phyloP scores from a whole-genome alignment of 2,888 invertebrate genomes.

The Tenthredo amoena region DNA sequence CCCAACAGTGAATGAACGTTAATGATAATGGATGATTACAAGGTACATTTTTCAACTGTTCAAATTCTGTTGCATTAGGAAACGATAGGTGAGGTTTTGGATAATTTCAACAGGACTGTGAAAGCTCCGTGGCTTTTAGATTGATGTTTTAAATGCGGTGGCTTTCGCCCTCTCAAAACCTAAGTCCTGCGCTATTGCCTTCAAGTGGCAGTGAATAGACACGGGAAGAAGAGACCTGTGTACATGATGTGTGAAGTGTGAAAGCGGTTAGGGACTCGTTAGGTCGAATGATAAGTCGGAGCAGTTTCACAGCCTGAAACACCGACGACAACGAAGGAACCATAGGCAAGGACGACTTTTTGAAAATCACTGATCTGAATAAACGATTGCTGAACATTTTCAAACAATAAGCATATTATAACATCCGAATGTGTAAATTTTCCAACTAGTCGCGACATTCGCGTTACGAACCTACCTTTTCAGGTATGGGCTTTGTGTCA shows the following conservation, averaged over 20 bases:
- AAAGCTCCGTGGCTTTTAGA: background rate
- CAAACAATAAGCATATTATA: background rate
- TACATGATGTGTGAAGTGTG: constrained; percentile 67
- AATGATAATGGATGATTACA: background rate
- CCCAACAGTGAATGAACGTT: background rate
- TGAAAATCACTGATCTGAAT: background rate
- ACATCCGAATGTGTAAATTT: constrained; percentile 18
- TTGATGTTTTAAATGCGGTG: background rate
- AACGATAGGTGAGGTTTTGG: background rate
- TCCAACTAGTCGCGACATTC: background rate
- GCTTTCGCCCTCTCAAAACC: background rate
- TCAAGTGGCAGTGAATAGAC: constrained; percentile 53
- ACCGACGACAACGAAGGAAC: constrained; percentile 61
- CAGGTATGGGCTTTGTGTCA: constrained; percentile 11
- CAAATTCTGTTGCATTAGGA: background rate
- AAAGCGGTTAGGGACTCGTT: constrained; percentile 75
- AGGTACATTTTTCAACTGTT: background rate
- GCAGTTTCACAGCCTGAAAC: constrained; percentile 72
- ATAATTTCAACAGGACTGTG: background rate
- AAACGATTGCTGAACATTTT: background rate
- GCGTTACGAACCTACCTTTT: background rate
- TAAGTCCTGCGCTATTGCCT: constrained; percentile 62
- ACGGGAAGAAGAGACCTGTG: constrained; percentile 62
- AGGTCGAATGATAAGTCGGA: constrained; percentile 76
- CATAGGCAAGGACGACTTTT: background rate